These are phyloP conservation scores for Lepisosteus oculatus DNA, from an alignment of 2,113 vertebrate genomes.

Conservation along the genomic window DNA sequence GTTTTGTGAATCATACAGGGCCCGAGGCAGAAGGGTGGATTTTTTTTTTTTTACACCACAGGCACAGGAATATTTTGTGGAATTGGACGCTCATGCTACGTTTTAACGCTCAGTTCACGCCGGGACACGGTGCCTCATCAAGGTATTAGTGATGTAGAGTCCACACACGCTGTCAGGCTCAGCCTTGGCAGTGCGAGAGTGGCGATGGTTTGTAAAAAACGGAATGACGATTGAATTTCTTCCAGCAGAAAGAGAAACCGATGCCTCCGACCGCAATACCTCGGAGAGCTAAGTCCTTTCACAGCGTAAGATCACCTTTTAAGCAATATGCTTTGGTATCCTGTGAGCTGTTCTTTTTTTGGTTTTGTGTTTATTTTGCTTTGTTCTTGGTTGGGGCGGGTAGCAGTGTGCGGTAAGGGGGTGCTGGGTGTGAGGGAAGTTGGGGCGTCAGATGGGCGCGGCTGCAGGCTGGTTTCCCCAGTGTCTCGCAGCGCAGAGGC, in stretches of 20 bases:
- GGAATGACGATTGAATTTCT: slow-evolving; percentile 46
- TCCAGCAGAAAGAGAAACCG: slow-evolving; percentile 63
- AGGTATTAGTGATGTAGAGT: too few relatives aligned
- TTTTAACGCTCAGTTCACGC: too few relatives aligned
- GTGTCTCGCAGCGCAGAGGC: background rate
- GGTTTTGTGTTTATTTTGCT: slow-evolving; percentile 39
- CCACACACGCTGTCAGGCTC: too few relatives aligned
- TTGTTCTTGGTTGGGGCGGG: slow-evolving; percentile 21
- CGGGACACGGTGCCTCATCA: too few relatives aligned
- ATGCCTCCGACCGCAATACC: slow-evolving; percentile 40
- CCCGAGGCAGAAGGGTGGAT: too few relatives aligned
- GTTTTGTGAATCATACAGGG: too few relatives aligned
- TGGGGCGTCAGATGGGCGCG: slow-evolving; percentile 5
- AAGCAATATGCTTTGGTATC: slow-evolving; percentile 10
- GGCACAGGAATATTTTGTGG: too few relatives aligned
- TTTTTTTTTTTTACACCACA: too few relatives aligned
- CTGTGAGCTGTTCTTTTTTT: slow-evolving; percentile 23
- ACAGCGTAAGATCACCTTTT: slow-evolving; percentile 60
- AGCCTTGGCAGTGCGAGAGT: too few relatives aligned
- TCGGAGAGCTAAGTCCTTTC: slow-evolving; percentile 50
- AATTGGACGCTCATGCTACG: too few relatives aligned
- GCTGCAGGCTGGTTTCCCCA: background rate
- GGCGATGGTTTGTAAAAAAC: too few relatives aligned
- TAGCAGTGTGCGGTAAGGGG: background rate
- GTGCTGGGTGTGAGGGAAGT: background rate